A percentile compares a stretch with the other conserved stretches of the same genome.
phyloP scores from a whole-genome alignment of 2,797 vertebrate species.

The Acanthiza pusilla region DNA sequence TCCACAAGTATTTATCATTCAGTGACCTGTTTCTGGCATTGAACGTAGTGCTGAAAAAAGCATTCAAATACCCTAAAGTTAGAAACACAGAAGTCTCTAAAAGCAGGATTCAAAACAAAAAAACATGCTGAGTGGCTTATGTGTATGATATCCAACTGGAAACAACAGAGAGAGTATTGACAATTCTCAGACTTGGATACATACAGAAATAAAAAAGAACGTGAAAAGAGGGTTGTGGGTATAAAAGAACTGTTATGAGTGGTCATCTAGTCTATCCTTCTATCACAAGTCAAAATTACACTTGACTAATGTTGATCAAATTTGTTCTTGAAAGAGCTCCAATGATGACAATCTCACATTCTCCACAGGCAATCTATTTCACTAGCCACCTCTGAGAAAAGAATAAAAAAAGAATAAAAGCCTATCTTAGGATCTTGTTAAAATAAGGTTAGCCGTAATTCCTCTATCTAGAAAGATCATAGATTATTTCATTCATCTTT shows the following conservation, averaged over 20 bases:
- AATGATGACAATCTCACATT: background rate
- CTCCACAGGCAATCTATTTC: background rate
- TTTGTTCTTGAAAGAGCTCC: background rate
- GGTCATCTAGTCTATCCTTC: background rate
- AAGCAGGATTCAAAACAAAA: background rate
- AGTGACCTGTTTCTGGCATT: background rate
- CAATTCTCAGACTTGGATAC: background rate
- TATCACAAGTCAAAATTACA: background rate
- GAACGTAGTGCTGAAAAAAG: background rate
- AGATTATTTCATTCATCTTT: background rate
- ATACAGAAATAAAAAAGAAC: background rate
- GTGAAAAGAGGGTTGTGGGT: background rate
- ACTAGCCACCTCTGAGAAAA: background rate
- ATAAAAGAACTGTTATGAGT: background rate
- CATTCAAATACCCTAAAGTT: background rate
- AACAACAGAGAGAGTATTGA: background rate
- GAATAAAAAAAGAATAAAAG: background rate
- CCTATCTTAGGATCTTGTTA: background rate
- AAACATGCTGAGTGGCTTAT: background rate
- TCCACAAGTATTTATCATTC: background rate
- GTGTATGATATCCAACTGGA: background rate
- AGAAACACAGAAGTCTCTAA: background rate
- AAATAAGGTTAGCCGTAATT: background rate
- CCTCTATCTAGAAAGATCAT: background rate
- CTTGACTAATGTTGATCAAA: background rate